Evolutionary conservation across 1,140 invertebrate genomes (phyloP).

Genomic region (Micrasema minimum): DNA sequence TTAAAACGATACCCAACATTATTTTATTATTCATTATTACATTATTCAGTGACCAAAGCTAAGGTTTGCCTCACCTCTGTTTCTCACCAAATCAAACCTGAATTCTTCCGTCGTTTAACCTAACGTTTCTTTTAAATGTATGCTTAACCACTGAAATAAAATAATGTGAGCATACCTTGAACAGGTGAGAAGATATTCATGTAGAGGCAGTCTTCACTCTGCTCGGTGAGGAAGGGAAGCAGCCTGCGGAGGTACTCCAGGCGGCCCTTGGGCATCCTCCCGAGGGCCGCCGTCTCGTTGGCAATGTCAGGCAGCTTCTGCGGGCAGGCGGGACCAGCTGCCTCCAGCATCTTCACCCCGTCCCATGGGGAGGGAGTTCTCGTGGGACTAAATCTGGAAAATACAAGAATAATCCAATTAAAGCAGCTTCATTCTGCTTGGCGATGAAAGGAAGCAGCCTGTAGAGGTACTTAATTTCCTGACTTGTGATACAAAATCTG

Average conservation of each 20-base stretch:
- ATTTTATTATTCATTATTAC: too few species aligned
- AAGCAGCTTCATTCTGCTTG: conserved; percentile 96
- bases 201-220: conserved; percentile 96
- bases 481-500: not conserved
- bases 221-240: conserved; percentile 85
- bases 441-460: conserved; percentile 84
- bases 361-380: conserved; percentile 90
- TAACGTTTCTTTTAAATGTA: too few species aligned
- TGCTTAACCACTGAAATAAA: too few species aligned
- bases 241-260: conserved; percentile 87
- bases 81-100: too few species aligned
- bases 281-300: conserved; percentile 83
- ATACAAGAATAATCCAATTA: not conserved
- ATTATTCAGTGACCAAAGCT: too few species aligned
- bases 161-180: conserved; percentile 72
- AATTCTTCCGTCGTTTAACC: too few species aligned
- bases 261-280: conserved; percentile 89
- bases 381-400: conserved; percentile 87
- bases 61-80: too few species aligned
- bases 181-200: conserved; percentile 95
- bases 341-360: conserved; percentile 81
- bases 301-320: conserved; percentile 86
- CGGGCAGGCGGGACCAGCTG: conserved; percentile 89
- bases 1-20: too few species aligned
- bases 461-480: conserved; percentile 74